Evolutionary conservation across 92 coral and sea anemone genomes (phyloP).

Genomic region (Phymanthus crucifer): DNA sequence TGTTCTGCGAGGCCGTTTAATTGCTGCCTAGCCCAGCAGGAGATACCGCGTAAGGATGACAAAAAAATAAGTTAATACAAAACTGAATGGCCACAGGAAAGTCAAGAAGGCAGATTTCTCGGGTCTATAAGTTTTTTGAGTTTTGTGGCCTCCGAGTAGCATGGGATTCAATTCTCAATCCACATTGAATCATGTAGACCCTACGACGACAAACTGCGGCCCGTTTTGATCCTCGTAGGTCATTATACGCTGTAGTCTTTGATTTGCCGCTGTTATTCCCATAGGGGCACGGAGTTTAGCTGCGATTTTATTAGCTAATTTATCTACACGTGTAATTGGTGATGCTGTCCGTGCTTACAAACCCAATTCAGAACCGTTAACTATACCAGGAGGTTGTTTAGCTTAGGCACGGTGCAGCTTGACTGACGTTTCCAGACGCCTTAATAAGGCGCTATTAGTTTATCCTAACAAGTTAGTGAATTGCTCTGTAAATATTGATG

Average conservation of each 20-base stretch:
- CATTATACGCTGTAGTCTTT: slow-evolving; percentile 58
- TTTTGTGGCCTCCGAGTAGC: background rate
- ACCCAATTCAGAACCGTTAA: background rate
- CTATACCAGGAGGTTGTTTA: background rate
- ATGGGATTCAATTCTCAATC: slow-evolving; percentile 11
- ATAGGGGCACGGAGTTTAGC: slow-evolving; percentile 28
- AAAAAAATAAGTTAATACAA: background rate
- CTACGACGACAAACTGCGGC: slow-evolving; percentile 12
- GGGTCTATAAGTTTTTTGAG: background rate
- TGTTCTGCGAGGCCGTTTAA: background rate
- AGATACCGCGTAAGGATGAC: background rate
- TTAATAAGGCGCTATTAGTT: slow-evolving; percentile 30
- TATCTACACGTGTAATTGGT: background rate
- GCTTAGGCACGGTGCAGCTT: background rate
- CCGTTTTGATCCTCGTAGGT: slow-evolving; percentile 75
- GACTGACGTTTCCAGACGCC: slow-evolving; percentile 6
- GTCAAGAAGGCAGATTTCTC: background rate
- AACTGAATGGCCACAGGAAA: background rate
- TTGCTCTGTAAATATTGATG: slow-evolving; percentile 52
- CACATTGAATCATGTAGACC: background rate
- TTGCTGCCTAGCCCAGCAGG: background rate
- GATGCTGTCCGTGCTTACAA: background rate
- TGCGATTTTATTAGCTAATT: background rate
- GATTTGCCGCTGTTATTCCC: slow-evolving; percentile 74
- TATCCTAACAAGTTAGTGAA: slow-evolving; percentile 25